Conservation (phyloP, 1,140 invertebrate genomes). For the Bombus picipes region DNA sequence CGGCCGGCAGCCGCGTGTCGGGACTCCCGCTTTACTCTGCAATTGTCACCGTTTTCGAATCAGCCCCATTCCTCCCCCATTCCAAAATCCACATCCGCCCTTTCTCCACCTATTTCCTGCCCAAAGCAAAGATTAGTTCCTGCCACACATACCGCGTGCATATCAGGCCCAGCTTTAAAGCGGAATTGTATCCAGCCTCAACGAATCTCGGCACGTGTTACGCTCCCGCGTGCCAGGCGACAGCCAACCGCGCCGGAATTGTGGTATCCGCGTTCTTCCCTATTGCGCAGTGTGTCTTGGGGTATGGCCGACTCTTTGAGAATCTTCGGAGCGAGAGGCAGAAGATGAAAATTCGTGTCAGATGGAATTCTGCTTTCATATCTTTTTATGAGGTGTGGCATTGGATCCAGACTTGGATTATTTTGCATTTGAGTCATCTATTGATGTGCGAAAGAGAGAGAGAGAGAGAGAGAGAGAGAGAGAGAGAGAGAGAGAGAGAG, state of each 20-base stretch:
- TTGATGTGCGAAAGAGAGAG: no score
- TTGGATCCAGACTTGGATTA: no score
- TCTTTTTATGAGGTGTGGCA: no score
- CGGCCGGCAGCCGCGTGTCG: neutral
- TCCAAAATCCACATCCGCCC: neutral
- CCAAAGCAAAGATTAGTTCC: constrained; percentile 45
- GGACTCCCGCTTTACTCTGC: neutral
- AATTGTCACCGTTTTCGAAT: constrained; percentile 43
- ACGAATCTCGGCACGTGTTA: constrained; percentile 19
- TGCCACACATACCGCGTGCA: constrained; percentile 23
- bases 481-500: no score
- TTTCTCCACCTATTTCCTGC: neutral
- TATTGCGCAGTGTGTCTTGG: neutral
- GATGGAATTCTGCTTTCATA: no score
- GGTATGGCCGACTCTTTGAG: neutral
- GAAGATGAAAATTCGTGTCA: no score
- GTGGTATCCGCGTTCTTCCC: neutral
- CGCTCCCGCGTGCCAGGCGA: constrained; percentile 9
- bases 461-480: no score
- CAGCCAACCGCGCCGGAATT: constrained; percentile 15
- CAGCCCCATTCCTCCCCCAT: neutral
- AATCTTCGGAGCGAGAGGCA: neutral
- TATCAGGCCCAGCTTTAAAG: constrained; percentile 30
- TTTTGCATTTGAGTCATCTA: no score
- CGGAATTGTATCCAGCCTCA: constrained; percentile 27